phyloP scores from a whole-genome alignment of 2,797 vertebrate species.

The Brotula barbata region DNA sequence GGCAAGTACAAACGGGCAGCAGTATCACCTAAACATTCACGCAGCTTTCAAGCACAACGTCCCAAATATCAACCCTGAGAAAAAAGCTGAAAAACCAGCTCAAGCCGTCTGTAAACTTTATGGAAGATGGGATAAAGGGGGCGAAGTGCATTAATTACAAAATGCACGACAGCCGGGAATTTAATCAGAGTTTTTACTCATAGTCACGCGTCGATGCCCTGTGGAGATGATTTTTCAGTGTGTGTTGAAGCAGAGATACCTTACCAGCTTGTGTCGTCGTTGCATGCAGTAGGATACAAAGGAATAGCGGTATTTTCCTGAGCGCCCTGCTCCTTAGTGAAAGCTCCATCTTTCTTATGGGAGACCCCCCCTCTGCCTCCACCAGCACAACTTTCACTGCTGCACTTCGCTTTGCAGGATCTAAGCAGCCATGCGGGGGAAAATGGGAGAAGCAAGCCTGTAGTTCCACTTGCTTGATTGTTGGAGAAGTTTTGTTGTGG shows the following conservation, averaged over 20 bases:
- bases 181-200: neutral
- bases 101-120: conserved; percentile 10
- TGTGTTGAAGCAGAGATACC: conserved; percentile 47
- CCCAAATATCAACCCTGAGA: conserved; percentile 5
- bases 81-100: no score
- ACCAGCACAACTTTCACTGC: conserved; percentile 51
- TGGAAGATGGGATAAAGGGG: conserved; percentile 13
- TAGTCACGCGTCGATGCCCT: neutral
- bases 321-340: conserved; percentile 60
- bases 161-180: neutral
- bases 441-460: conserved; percentile 34
- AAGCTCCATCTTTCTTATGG: conserved; percentile 71
- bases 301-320: conserved; percentile 61
- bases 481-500: conserved; percentile 71
- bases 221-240: neutral
- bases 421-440: conserved; percentile 70
- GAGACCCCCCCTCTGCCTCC: conserved; percentile 56
- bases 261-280: conserved; percentile 72
- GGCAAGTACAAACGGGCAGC: conserved; percentile 50
- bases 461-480: conserved; percentile 60
- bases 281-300: conserved; percentile 65
- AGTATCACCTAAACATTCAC: conserved; percentile 35
- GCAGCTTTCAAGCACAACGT: conserved; percentile 9
- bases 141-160: conserved; percentile 8
- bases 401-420: conserved; percentile 41